Base-by-base conservation (phyloP, 2,113 vertebrate genomes). In the Thomomys bottae region DNA sequence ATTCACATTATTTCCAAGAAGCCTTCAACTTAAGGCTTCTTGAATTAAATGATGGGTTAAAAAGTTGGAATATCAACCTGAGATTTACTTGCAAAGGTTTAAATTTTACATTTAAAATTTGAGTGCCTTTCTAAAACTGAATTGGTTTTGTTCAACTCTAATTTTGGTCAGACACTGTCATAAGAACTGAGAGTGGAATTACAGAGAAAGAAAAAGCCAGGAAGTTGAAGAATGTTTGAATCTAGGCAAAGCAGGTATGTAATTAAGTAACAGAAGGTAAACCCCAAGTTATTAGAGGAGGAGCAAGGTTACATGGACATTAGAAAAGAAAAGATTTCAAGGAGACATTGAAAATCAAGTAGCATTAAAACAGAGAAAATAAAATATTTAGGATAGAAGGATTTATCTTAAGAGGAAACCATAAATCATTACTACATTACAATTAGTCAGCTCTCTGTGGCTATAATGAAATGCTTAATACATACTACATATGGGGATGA, bases 41-140 rank as follows among this genome's bases (percentile, higher is more conserved):
- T 45, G 11, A 45, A 76, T 42, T 21, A 67, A 17, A 57, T 63
- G 61, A 2, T 66, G 32, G 64, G 32, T 70, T 79, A 79, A 40
- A 23, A 26, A 45, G 40, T 63, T 85, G 88, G 24, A 78, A 70
- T 42, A 57, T 26, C 61, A 93, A 91, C 40, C 11, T 45, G 45
- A 90, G 15, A 77, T 85, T 84, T 86, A n/a, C 45, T 87, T 76
- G n/a, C n/a, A n/a, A 80, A 86, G 15, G 30, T 71, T 89, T 89
- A 54, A 36, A 38, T 71, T 87, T 84, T 76, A 15, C 23, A 32
- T 59, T 77, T 83, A 86, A 54, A 83, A 75, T 38, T 38, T 9
- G 0, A 45, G 23, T 92, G 3, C 59, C 8, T 68, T 84, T 67
- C 45, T 32, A 49, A 89, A n/a, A 88, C 75, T 87, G 4, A n/a